Percentiles rank a stretch among this genome's conserved stretches.
These are phyloP conservation scores for Scaptomyza caliginosa DNA, from an alignment of 2,888 invertebrate genomes.

Conservation along the genomic window DNA sequence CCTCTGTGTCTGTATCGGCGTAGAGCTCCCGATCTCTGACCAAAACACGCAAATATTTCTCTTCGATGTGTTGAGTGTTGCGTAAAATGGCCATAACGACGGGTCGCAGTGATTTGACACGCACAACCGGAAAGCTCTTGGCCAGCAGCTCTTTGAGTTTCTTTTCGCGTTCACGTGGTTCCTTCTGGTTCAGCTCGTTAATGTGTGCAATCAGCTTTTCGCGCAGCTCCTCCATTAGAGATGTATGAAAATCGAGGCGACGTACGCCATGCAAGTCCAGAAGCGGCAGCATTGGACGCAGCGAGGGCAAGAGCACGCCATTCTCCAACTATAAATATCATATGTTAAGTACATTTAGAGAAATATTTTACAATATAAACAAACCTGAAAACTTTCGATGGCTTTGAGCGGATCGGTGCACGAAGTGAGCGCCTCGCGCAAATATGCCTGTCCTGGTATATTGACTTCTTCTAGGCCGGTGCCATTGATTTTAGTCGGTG, in stretches of 20 bases:
- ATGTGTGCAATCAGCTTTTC: slow-evolving; percentile 91
- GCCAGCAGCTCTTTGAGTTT: slow-evolving; percentile 94
- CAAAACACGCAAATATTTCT: slow-evolving; percentile 91
- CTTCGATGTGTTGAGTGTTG: slow-evolving; percentile 96
- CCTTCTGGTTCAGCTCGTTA: slow-evolving; percentile 89
- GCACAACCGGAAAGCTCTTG: slow-evolving; percentile 97
- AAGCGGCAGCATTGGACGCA: slow-evolving; percentile 98
- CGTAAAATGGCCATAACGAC: slow-evolving; percentile 97
- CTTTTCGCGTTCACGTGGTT: slow-evolving; percentile 86
- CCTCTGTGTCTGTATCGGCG: slow-evolving; percentile 97
- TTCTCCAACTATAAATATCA: slow-evolving; percentile 89
- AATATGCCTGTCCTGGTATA: slow-evolving; percentile 93
- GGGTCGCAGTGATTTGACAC: slow-evolving; percentile 94
- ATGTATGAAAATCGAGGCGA: slow-evolving; percentile 96
- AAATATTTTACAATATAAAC: background rate
- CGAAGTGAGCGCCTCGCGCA: slow-evolving; percentile 96
- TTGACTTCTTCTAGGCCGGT: slow-evolving; percentile 93
- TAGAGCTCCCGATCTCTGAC: slow-evolving; percentile 95
- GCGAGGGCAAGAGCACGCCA: slow-evolving; percentile 95
- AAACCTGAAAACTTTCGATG: slow-evolving; percentile 94
- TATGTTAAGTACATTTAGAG: background rate
- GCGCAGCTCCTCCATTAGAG: slow-evolving; percentile 91
- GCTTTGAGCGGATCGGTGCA: slow-evolving; percentile 98
- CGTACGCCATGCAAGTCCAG: slow-evolving; percentile 97
- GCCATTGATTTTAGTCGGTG: slow-evolving; percentile 84